Percentiles rank a stretch among this genome's conserved stretches.
Evolutionary conservation across 2,888 invertebrate species (phyloP).

Genomic region (Melinopterus prodromus): DNA sequence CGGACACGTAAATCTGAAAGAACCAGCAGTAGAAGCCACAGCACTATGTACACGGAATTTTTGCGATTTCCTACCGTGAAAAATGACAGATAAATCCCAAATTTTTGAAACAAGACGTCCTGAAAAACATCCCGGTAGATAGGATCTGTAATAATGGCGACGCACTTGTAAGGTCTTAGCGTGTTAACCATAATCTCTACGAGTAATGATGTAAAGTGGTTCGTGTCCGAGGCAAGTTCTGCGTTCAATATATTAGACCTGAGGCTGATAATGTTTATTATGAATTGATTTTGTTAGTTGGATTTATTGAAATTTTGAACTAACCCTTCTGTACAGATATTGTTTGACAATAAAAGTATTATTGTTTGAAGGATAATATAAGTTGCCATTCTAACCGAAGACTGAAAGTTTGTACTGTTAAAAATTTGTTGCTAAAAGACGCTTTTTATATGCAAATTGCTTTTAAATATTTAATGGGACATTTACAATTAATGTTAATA

Average conservation of each 20-base stretch:
- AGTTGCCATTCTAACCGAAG: neutral
- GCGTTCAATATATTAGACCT: slow-evolving; percentile 26
- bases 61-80: slow-evolving; percentile 61
- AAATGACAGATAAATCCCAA: slow-evolving; percentile 59
- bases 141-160: slow-evolving; percentile 64
- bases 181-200: slow-evolving; percentile 55
- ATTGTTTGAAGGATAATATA: neutral
- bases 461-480: slow-evolving; percentile 10
- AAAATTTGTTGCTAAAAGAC: slow-evolving; percentile 6
- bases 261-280: neutral
- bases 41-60: slow-evolving; percentile 6
- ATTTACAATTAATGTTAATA: neutral
- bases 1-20: slow-evolving; percentile 65
- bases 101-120: slow-evolving; percentile 61
- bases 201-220: slow-evolving; percentile 44
- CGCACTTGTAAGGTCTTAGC: slow-evolving; percentile 59
- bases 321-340: neutral
- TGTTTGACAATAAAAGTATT: neutral
- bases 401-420: neutral
- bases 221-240: slow-evolving; percentile 36
- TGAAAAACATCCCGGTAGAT: slow-evolving; percentile 65
- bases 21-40: neutral
- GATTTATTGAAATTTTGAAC: neutral
- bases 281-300: neutral
- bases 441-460: slow-evolving; percentile 23